Evolutionary conservation across 2,797 vertebrate genomes (phyloP).

Genomic region (Halcyon badia): DNA sequence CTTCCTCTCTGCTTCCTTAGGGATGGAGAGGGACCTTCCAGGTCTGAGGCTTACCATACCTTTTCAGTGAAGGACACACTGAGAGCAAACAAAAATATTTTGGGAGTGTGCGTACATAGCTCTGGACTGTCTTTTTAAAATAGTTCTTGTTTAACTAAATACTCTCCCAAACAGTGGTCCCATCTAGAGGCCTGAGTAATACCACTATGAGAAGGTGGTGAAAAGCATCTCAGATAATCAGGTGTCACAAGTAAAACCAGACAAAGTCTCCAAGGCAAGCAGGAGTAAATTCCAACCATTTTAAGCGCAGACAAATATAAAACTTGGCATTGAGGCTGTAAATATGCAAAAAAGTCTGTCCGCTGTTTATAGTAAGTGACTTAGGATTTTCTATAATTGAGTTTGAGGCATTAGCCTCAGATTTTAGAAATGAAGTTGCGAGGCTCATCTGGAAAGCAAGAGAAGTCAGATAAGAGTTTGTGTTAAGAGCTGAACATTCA

Average conservation of each 20-base stretch:
- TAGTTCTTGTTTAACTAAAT: constrained; percentile 30
- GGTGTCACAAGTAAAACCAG: constrained; percentile 51
- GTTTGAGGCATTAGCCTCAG: neutral
- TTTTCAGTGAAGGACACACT: neutral
- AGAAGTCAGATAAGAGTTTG: neutral
- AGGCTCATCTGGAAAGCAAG: neutral
- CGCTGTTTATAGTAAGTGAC: neutral
- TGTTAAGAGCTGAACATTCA: neutral
- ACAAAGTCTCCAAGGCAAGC: neutral
- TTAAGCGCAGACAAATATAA: neutral
- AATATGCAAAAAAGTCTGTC: neutral
- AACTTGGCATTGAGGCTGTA: neutral
- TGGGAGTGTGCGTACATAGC: neutral
- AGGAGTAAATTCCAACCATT: constrained; percentile 56
- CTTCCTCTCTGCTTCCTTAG: neutral
- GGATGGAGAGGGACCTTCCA: neutral
- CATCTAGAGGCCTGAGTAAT: neutral
- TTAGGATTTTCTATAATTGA: neutral
- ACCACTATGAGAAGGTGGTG: constrained; percentile 14
- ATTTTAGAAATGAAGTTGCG: neutral
- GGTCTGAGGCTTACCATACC: neutral
- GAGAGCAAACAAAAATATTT: neutral
- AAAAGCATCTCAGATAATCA: constrained; percentile 66
- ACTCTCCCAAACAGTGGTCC: neutral
- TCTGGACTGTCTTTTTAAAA: constrained; percentile 4